Conservation (phyloP, 2,797 vertebrate species). For the Hippopotamyrus pictus region DNA sequence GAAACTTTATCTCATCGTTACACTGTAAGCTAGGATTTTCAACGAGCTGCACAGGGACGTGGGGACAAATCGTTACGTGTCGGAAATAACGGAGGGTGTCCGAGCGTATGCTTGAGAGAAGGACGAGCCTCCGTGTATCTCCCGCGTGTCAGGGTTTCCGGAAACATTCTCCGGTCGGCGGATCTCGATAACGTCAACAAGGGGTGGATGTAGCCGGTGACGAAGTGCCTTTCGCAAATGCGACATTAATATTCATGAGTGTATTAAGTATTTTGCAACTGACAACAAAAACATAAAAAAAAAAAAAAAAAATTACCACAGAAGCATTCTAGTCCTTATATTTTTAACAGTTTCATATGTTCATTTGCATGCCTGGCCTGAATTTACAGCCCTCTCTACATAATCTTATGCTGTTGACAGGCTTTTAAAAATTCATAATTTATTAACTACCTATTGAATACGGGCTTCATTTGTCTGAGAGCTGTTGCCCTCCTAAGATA, state of each 20-base stretch:
- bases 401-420: neutral
- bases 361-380: neutral
- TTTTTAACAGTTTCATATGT: neutral
- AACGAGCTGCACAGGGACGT: neutral
- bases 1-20: neutral
- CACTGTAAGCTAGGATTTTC: neutral
- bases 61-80: neutral
- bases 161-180: neutral
- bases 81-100: neutral
- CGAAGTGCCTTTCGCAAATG: neutral
- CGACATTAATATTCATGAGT: neutral
- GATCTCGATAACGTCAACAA: neutral
- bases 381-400: neutral
- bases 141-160: neutral
- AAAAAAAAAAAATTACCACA: neutral
- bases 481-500: neutral
- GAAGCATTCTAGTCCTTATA: neutral
- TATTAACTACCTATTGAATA: neutral
- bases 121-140: neutral
- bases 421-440: constrained; percentile 1
- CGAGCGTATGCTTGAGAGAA: neutral
- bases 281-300: neutral
- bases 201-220: neutral
- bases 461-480: neutral
- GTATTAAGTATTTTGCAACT: neutral